Percentiles rank a stretch among this genome's conserved stretches.
phyloP scores from a whole-genome alignment of 2,797 vertebrate genomes.

The Bradypus variegatus region DNA sequence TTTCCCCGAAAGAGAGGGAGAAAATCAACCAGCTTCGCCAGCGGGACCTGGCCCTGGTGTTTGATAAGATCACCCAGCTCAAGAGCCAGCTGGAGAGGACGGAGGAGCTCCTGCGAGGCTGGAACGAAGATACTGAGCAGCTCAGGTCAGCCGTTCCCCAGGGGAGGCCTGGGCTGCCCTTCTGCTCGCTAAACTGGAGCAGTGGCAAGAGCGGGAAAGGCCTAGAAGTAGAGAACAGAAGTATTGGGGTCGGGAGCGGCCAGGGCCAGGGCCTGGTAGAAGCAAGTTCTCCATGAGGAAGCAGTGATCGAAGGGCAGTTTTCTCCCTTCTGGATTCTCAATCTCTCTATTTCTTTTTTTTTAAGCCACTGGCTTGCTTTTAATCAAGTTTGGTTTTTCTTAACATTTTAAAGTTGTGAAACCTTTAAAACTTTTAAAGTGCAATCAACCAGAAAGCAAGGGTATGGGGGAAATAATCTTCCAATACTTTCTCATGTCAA shows the following conservation, averaged over 20 bases:
- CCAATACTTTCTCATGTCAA: no score
- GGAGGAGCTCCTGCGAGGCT: conserved; percentile 70
- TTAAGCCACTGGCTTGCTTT: no score
- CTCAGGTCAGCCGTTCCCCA: conserved; percentile 67
- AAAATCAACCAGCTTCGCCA: conserved; percentile 61
- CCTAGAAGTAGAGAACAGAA: not conserved
- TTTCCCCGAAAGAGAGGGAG: conserved; percentile 72
- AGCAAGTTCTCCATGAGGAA: not conserved
- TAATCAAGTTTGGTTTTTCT: no score
- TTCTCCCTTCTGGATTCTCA: not conserved
- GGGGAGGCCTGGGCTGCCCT: fast-evolving
- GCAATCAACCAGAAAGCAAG: no score
- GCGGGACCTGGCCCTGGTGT: conserved; percentile 74
- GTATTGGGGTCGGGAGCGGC: fast-evolving
- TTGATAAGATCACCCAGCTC: conserved; percentile 69
- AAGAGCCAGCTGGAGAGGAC: conserved; percentile 71
- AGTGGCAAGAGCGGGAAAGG: not conserved
- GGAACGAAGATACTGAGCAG: conserved; percentile 63
- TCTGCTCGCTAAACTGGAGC: not conserved
- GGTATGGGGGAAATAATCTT: no score
- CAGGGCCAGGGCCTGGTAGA: not conserved
- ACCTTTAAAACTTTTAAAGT: no score
- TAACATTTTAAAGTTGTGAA: no score
- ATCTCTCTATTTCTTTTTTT: no score
- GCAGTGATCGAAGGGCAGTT: fast-evolving